phyloP scores from a whole-genome alignment of 2,888 invertebrate genomes.

The Flexamia atlantica region DNA sequence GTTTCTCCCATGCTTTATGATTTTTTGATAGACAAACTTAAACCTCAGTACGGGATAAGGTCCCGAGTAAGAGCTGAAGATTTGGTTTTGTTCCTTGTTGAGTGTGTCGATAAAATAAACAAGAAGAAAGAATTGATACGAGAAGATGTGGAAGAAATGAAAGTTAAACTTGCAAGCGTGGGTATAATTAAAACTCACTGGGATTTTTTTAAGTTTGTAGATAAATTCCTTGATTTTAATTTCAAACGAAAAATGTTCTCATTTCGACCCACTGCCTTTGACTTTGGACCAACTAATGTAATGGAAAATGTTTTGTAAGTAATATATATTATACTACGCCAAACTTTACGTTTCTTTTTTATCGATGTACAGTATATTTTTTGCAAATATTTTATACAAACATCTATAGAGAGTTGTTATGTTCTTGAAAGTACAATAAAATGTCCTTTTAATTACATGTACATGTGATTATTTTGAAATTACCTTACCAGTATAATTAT shows the following conservation, averaged over 20 bases:
- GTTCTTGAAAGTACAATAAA: no score
- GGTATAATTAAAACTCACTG: background rate
- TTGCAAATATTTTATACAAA: no score
- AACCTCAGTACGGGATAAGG: background rate
- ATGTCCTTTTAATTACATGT: no score
- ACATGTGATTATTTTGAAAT: no score
- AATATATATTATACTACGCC: no score
- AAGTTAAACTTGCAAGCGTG: background rate
- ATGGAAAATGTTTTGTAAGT: constrained; percentile 4
- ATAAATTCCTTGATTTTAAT: background rate
- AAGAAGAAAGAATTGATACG: background rate
- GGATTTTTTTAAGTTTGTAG: background rate
- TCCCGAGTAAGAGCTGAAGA: background rate
- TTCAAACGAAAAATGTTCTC: background rate
- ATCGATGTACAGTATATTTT: no score
- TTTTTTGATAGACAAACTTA: constrained; percentile 1
- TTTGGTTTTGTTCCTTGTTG: background rate
- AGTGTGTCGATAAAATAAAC: background rate
- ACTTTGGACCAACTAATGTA: constrained; percentile 4
- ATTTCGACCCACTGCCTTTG: background rate
- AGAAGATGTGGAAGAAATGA: constrained; percentile 1
- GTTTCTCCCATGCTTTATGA: background rate
- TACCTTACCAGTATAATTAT: no score
- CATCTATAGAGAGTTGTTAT: no score
- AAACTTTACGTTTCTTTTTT: no score